These are phyloP conservation scores for Andrena bicolor DNA, from an alignment of 2,888 invertebrate genomes.

Conservation along the genomic window DNA sequence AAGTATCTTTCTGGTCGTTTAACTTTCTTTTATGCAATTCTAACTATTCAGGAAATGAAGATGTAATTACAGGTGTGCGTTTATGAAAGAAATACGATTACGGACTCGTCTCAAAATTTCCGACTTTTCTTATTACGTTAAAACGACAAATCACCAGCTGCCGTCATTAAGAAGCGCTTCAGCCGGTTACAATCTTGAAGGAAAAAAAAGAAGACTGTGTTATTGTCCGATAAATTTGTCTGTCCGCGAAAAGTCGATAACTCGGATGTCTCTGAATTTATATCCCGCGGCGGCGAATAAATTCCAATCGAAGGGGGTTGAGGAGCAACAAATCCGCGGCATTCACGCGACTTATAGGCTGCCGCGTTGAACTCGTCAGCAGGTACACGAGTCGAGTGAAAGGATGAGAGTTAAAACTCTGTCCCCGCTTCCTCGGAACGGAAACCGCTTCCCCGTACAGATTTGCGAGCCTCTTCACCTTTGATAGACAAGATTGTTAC, in stretches of 20 bases:
- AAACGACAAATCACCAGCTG: neutral
- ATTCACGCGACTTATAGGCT: neutral
- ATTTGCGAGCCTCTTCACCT: conserved; percentile 21
- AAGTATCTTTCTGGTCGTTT: neutral
- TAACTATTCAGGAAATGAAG: no score
- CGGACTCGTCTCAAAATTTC: no score
- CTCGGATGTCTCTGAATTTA: neutral
- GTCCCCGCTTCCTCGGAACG: conserved; percentile 28
- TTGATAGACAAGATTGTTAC: conserved; percentile 51
- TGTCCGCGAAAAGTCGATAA: neutral
- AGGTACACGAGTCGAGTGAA: conserved; percentile 25
- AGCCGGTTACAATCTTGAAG: no score
- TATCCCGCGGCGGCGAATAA: neutral
- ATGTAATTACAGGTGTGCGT: no score
- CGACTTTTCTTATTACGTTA: neutral
- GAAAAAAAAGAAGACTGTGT: no score
- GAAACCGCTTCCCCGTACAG: conserved; percentile 28
- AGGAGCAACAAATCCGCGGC: neutral
- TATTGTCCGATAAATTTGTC: neutral
- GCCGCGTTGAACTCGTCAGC: neutral
- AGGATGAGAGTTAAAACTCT: conserved; percentile 33
- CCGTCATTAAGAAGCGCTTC: no score
- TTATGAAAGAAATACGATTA: neutral
- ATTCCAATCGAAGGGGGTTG: neutral
- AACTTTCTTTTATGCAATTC: neutral